phyloP scores from a whole-genome alignment of 2,113 vertebrate genomes.

The Thalassarche chlororhynchos region DNA sequence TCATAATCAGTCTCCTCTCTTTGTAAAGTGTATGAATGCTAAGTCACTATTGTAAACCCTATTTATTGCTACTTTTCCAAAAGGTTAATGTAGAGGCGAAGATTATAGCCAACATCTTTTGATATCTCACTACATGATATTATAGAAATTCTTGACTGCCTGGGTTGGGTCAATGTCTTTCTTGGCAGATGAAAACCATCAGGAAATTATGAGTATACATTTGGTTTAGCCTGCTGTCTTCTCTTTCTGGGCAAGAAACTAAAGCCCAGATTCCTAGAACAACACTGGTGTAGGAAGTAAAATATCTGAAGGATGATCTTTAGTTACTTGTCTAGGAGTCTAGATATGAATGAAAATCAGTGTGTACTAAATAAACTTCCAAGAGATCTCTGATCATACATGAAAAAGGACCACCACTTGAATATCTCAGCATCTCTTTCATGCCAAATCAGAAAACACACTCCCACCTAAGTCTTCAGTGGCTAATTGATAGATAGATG shows the following conservation, averaged over 20 bases:
- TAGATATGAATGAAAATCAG: neutral
- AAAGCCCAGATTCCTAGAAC: neutral
- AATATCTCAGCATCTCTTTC: neutral
- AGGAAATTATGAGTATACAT: neutral
- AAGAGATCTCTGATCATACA: neutral
- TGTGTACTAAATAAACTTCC: neutral
- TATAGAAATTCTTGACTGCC: neutral
- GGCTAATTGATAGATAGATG: neutral
- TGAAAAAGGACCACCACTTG: neutral
- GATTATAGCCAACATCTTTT: neutral
- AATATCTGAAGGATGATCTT: neutral
- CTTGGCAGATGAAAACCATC: neutral
- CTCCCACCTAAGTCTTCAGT: neutral
- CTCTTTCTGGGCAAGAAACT: neutral
- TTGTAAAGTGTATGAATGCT: neutral
- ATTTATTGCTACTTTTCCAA: neutral
- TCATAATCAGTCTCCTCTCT: neutral
- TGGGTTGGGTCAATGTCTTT: neutral
- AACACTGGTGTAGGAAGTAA: neutral
- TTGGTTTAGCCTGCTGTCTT: neutral
- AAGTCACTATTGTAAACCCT: neutral
- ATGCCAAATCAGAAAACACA: neutral
- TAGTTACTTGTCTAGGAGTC: neutral
- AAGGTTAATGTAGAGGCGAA: neutral
- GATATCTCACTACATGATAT: neutral